Percentiles rank a stretch among this genome's conserved stretches.
Evolutionary conservation across 2,888 invertebrate genomes (phyloP).

Genomic region (Rhogogaster chlorosoma): DNA sequence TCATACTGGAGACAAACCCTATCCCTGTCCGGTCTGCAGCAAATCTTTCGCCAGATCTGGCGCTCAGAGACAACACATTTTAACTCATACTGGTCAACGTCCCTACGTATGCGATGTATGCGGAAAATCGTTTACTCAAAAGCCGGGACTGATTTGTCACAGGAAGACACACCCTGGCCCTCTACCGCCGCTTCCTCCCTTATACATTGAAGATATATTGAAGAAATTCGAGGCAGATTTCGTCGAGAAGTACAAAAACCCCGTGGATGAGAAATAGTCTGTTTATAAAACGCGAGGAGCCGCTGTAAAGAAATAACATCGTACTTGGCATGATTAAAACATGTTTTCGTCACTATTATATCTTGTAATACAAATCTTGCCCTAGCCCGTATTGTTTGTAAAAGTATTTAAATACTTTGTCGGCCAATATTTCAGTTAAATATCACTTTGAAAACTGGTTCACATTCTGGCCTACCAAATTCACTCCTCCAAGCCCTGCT

Average conservation of each 20-base stretch:
- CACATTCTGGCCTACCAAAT: background rate
- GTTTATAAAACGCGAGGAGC: background rate
- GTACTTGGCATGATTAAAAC: constrained; percentile 19
- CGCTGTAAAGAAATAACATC: constrained; percentile 20
- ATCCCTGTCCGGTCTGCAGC: constrained; percentile 44
- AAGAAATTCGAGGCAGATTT: constrained; percentile 47
- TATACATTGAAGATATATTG: constrained; percentile 46
- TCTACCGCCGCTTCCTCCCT: constrained; percentile 44
- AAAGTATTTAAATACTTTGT: background rate
- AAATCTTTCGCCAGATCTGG: constrained; percentile 46
- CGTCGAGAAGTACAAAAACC: constrained; percentile 10
- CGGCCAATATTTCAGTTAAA: background rate
- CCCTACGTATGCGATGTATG: constrained; percentile 49
- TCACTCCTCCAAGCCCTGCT: background rate
- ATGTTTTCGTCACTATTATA: background rate
- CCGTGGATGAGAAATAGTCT: background rate
- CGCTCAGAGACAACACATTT: constrained; percentile 47
- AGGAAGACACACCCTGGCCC: constrained; percentile 50
- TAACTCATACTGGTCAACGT: constrained; percentile 52
- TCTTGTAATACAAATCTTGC: background rate
- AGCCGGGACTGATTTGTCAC: constrained; percentile 49
- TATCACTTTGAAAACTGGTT: no score
- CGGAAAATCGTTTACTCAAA: constrained; percentile 49
- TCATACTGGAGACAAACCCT: constrained; percentile 51
- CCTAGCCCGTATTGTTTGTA: background rate